Evolutionary conservation across 2,113 vertebrate genomes (phyloP), one percentile per base, ranked within the genome.

Genomic region (Eptesicus fuscus): DNA sequence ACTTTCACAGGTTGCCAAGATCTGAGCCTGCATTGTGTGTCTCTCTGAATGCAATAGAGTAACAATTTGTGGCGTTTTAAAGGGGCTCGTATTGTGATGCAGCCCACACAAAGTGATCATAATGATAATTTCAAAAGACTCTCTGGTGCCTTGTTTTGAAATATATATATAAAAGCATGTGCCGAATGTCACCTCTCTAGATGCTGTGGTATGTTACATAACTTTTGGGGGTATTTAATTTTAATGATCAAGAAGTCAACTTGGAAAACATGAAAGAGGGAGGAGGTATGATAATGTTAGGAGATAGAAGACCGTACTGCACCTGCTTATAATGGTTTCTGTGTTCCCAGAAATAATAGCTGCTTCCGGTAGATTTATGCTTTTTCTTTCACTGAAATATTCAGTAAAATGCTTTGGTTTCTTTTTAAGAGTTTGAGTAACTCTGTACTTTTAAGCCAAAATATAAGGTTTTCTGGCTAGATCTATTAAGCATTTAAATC

Each of bases 1-100:
- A 99, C 98, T 99, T 99, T 99, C 99, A 99, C 99, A 98, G 98
- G 98, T 99, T 99, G 99, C 99, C 98, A 99, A 98, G 98, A 99
- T 98, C 98, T 95, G 97, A 97, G 98, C 97, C 96, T 98, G 98
- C 98, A 98, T 98, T 98, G 98, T 98, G 97, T 96, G 96, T 98
- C 96, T 98, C 97, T 97, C 96, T 96, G 96, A n/a, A 98, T 98
- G 96, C 90, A 73, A 95, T 94, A 96, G 89, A 98, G 98, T 98
- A 98, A 98, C 98, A 98, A 98, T 98, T 97, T 97, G 96, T 98
- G 90, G 76, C 28, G 42, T 40, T 96, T 97, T 92, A 98, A 98
- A 98, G 97, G 95, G 95, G 95, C 96, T 97, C 5, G 65, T 96
- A 88, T 94, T 96, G 97, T 97, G 42, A 91, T 96, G 97, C 95